Base-by-base conservation (phyloP, 2,797 vertebrate genomes). In the Chaenodraco wilsoni region DNA sequence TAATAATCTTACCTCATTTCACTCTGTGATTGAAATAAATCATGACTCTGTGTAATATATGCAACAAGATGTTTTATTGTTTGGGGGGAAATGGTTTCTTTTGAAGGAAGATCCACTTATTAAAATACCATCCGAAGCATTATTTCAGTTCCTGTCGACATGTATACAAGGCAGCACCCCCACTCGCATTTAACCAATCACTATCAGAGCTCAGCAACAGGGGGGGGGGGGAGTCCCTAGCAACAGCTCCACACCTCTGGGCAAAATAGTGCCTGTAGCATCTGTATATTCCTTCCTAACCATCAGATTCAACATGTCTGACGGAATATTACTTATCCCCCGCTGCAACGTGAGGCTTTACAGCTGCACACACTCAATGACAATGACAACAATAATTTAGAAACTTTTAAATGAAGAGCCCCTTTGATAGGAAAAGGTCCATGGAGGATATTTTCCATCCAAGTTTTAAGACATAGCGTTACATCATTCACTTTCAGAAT, bases 1-100 rank as follows among this genome's bases (percentile, higher is more conserved):
- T 85, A 90, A 90, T 83, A 92, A 92, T 93, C 88, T 86, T 68
- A 77, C 61, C 70, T 83, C 83, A 91, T 92, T 92, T 84, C 66
- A 4, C 65, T 69, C 46, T 66, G 40, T 84, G 87, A 92, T 88
- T 89, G 83, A 92, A 92, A 90, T 75, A 63, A 63, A 81, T 74
- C 54, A 89, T 84, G 84, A 83, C 45, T 74, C 31, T 57, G 46
- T 76, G 65, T 78, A 84, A 90, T 72, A 78, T 69, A 85, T 81
- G 69, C 79, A 80, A 59, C 65, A 74, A 75, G 69, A n/a, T 50
- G 61, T 44, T 83, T 58, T 72, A 72, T 88, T 91, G 87, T 90
- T 92, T 87, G 84, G 78, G 70, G 65, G 71, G 67, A 88, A 90
- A 90, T 90, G 78, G 82, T 69, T 84, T 86, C 79, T 80, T 93